A percentile compares a stretch with the other conserved stretches of the same genome.
phyloP scores from a whole-genome alignment of 1,140 invertebrate genomes.

The Uloborus diversus region DNA sequence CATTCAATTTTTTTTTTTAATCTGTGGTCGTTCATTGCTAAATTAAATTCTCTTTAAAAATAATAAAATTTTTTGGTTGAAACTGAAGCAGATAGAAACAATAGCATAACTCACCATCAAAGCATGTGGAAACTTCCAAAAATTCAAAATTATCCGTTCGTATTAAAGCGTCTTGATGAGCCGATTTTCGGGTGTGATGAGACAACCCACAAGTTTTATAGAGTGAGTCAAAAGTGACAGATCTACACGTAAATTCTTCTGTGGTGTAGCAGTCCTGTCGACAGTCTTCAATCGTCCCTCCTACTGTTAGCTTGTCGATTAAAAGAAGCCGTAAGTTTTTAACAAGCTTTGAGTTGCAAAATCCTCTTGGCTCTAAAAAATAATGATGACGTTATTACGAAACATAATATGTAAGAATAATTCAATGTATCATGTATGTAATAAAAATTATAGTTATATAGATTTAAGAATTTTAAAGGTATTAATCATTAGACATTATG shows the following conservation, averaged over 20 bases:
- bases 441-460: no score
- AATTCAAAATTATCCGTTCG: constrained; percentile 34
- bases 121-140: constrained; percentile 58
- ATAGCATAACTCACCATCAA: constrained; percentile 50
- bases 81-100: no score
- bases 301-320: constrained; percentile 1
- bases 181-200: constrained; percentile 53
- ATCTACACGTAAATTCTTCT: constrained; percentile 52
- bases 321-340: constrained; percentile 23
- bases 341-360: constrained; percentile 52
- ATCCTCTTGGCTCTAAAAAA: constrained; percentile 42
- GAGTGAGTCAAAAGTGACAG: constrained; percentile 35
- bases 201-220: constrained; percentile 46
- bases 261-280: constrained; percentile 42
- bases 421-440: no score
- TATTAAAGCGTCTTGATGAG: constrained; percentile 26
- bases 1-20: no score
- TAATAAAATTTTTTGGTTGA: no score
- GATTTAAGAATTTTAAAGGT: no score
- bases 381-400: no score
- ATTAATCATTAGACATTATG: no score
- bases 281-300: constrained; percentile 33
- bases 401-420: no score
- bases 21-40: no score
- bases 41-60: no score